Conservation (phyloP, 2,888 invertebrate genomes). For the Tanytarsus gracilentus region DNA sequence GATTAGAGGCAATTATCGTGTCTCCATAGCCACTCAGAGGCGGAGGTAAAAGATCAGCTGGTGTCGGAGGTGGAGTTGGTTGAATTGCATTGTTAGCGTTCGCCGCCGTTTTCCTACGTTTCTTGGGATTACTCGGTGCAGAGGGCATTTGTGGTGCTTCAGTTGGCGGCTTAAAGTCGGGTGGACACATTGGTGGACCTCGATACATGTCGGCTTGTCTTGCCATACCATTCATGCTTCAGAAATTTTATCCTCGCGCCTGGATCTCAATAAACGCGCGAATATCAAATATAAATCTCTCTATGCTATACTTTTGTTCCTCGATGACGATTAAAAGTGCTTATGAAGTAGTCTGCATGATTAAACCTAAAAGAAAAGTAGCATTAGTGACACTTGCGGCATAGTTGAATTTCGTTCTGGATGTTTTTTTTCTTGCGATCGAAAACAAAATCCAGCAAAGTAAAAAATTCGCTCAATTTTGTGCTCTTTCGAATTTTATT, state of each 20-base stretch:
- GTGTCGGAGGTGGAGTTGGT: slow-evolving; percentile 62
- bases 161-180: slow-evolving; percentile 64
- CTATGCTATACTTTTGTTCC: neutral
- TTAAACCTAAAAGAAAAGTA: too few species aligned
- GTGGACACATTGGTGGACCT: slow-evolving; percentile 61
- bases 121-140: slow-evolving; percentile 77
- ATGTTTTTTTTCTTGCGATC: too few species aligned
- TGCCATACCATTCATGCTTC: slow-evolving; percentile 55
- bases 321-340: too few species aligned
- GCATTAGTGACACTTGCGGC: too few species aligned
- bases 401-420: too few species aligned
- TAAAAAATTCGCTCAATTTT: too few species aligned
- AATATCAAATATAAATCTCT: too few species aligned
- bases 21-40: slow-evolving; percentile 82
- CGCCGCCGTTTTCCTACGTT: slow-evolving; percentile 72
- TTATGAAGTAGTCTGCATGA: too few species aligned
- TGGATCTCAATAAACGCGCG: too few species aligned
- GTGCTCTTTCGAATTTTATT: too few species aligned
- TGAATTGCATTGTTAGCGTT: slow-evolving; percentile 53
- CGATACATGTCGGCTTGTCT: slow-evolving; percentile 48
- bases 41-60: slow-evolving; percentile 73
- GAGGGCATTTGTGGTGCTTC: slow-evolving; percentile 58
- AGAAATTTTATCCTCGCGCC: neutral
- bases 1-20: slow-evolving; percentile 89
- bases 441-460: too few species aligned